Evolutionary conservation across 2,888 invertebrate species (phyloP), one percentile per base, ranked within the genome.

Genomic region (Apotomis capreana): DNA sequence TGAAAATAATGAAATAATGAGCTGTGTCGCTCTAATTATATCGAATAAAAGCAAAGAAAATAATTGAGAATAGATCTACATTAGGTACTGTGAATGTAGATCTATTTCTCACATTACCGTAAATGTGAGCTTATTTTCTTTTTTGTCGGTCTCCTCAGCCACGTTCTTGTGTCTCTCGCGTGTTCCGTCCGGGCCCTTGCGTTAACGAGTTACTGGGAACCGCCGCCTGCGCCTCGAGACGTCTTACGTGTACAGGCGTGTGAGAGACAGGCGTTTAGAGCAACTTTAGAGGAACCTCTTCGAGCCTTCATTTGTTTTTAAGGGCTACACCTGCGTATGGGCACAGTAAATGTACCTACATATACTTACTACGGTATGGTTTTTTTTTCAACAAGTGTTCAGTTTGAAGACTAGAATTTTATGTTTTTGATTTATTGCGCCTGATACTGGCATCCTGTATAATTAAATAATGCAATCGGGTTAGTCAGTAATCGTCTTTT

Each of bases 201-300:
- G 85, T 84, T 89, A 89, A 89, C 88, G 87, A 88, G 85, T 84
- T 86, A 80, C 84, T 82, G 79, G 86, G 84, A 81, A 65, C 65
- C 55, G 74, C 69, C 76, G 76, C 76, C 76, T 78, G 74, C 82
- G 84, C 83, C 84, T 84, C 63, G 79, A 44, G 60, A 63, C 40
- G 59, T 63, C 69, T 63, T 57, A 36, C 52, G 64, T 63, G 57
- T 37, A 36, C 5, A 36, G 44, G 9, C 26, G 26, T 36, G 61
- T 15, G 61, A 1, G 26, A 9, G 58, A 58, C 58, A 44, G 54
- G 49, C 49, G 49, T 49, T 44, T 64, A 44, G 12, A 13, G n/a
- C 46, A 46, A 57, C 65, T 65, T 65, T 65, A 57, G 55, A n/a
- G 46, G 6, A 3, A 49, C 9, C 49, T 9, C 49, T 49, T 49